Percentiles rank a stretch among this genome's conserved stretches.
Evolutionary conservation across 2,888 invertebrate genomes (phyloP).

Genomic region (Patella caerulea): DNA sequence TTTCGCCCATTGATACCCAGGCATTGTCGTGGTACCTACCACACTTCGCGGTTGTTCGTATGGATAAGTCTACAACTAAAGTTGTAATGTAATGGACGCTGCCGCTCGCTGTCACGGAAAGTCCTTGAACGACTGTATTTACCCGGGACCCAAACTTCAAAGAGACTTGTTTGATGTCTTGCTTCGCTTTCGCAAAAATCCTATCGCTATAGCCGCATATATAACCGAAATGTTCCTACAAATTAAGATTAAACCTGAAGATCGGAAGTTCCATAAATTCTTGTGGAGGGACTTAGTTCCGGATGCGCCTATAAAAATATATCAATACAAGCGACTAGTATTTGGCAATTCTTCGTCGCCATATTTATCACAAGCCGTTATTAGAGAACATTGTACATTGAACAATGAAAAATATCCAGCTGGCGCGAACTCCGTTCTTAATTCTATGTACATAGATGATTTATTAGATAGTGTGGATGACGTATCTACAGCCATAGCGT

Average conservation of each 20-base stretch:
- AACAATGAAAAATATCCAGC: too few relatives aligned
- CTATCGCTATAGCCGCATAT: neutral
- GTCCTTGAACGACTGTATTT: too few relatives aligned
- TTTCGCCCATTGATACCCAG: too few relatives aligned
- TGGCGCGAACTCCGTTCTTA: too few relatives aligned
- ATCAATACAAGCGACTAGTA: neutral
- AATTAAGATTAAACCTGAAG: neutral
- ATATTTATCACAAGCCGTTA: too few relatives aligned
- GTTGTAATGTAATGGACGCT: conserved; percentile 2
- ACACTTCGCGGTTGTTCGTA: conserved; percentile 6
- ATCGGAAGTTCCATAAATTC: neutral
- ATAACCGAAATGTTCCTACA: conserved; percentile 1
- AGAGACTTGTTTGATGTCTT: neutral
- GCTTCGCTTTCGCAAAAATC: neutral
- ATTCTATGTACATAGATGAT: too few relatives aligned
- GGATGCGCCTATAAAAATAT: too few relatives aligned
- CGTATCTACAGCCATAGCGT: too few relatives aligned
- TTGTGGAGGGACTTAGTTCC: neutral
- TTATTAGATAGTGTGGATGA: too few relatives aligned
- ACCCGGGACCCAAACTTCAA: neutral
- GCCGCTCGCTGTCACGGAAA: neutral
- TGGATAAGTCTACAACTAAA: neutral
- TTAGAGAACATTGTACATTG: too few relatives aligned
- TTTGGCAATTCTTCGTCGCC: too few relatives aligned
- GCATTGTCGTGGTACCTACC: too few relatives aligned